Evolutionary conservation across 2,113 vertebrate species (phyloP).

Genomic region (Meriones unguiculatus): DNA sequence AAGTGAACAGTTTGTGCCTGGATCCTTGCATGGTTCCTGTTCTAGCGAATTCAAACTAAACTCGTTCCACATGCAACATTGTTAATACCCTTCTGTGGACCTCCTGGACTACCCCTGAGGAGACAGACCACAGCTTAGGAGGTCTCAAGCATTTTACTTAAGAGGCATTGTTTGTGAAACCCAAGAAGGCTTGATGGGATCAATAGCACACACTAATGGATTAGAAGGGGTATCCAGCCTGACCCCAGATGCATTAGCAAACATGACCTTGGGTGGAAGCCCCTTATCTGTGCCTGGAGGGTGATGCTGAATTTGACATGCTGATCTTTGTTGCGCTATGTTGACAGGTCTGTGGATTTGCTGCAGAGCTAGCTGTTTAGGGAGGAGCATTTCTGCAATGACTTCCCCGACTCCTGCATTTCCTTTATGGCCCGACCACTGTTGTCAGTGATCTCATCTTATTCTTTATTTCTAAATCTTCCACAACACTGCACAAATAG

Average conservation of each 20-base stretch:
- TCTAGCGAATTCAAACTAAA: conserved; percentile 47
- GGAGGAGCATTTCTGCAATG: conserved; percentile 7
- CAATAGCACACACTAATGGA: conserved; percentile 55
- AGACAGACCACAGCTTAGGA: conserved; percentile 1
- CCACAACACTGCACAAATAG: background rate
- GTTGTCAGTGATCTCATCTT: conserved; percentile 5
- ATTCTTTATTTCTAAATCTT: conserved; percentile 48
- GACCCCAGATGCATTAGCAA: conserved; percentile 58
- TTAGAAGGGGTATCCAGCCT: conserved; percentile 40
- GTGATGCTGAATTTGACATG: background rate
- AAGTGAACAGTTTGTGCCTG: background rate
- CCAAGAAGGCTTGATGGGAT: background rate
- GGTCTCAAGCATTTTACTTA: conserved; percentile 50
- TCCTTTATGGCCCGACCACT: background rate
- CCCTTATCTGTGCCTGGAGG: conserved; percentile 25
- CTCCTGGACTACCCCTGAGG: background rate
- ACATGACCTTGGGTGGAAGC: conserved; percentile 48
- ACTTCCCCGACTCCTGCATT: background rate
- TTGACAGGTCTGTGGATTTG: background rate
- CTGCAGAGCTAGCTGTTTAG: background rate
- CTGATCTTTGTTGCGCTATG: background rate
- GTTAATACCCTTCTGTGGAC: background rate
- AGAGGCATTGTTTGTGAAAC: conserved; percentile 41
- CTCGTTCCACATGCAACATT: background rate
- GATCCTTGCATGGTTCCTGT: conserved; percentile 2